Evolutionary conservation across 1,140 invertebrate genomes (phyloP).

Genomic region (Coboldia fuscipes): DNA sequence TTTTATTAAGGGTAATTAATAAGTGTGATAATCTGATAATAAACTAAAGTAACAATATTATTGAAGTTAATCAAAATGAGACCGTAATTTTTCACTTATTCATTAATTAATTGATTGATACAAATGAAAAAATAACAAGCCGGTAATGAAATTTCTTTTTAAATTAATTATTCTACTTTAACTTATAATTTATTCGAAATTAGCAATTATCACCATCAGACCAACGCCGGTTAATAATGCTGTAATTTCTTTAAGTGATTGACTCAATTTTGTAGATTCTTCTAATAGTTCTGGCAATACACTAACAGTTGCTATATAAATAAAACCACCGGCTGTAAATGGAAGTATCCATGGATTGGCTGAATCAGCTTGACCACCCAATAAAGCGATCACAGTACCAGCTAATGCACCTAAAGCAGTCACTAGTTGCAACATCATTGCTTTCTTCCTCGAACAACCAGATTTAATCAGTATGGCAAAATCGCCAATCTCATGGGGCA

Average conservation of each 20-base stretch:
- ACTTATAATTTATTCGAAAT: conserved; percentile 17
- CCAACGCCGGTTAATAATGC: conserved; percentile 54
- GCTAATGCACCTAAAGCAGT: conserved; percentile 88
- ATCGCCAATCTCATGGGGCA: conserved; percentile 94
- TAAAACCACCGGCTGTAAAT: conserved; percentile 88
- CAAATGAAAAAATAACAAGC: no score
- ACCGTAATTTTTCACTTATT: no score
- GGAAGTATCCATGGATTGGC: conserved; percentile 83
- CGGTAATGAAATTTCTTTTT: no score
- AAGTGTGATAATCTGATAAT: no score
- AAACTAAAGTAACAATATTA: no score
- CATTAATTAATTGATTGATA: no score
- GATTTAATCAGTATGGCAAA: conserved; percentile 88
- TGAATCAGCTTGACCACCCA: conserved; percentile 27
- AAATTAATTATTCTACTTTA: no score
- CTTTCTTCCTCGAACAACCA: conserved; percentile 78
- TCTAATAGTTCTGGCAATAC: conserved; percentile 83
- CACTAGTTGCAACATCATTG: conserved; percentile 72
- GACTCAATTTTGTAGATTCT: conserved; percentile 36
- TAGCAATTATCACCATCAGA: conserved; percentile 50
- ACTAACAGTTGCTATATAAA: conserved; percentile 87
- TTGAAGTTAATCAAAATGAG: no score
- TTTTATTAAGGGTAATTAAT: no score
- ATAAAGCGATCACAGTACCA: conserved; percentile 70
- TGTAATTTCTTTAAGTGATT: conserved; percentile 66